Conservation (phyloP, 2,797 vertebrate species). For the Iguana delicatissima region DNA sequence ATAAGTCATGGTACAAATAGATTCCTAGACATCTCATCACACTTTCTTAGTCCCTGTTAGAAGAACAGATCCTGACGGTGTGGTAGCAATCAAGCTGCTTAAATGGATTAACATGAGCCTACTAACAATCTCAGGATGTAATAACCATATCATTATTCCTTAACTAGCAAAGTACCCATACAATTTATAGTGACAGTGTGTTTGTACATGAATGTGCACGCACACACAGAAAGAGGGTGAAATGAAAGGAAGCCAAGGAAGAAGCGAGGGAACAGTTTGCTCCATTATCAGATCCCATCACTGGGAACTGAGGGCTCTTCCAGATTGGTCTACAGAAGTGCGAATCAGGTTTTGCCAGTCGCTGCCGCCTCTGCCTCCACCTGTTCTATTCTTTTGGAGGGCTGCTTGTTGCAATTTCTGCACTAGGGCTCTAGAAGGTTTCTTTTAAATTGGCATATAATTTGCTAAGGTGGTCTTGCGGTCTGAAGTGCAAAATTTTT, state of each 20-base stretch:
- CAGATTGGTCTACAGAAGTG: too few species aligned
- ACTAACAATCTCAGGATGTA: constrained; percentile 14
- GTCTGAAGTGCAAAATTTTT: too few species aligned
- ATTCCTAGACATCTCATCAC: constrained; percentile 82
- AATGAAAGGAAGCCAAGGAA: background rate
- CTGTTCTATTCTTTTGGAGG: too few species aligned
- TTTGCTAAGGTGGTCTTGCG: too few species aligned
- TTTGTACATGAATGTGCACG: too few species aligned
- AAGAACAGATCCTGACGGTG: constrained; percentile 74
- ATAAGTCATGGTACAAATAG: constrained; percentile 83
- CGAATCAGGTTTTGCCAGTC: background rate
- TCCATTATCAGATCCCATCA: background rate
- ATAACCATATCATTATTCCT: background rate
- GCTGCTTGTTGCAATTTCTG: too few species aligned
- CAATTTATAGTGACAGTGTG: background rate
- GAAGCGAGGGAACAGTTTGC: background rate
- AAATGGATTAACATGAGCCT: background rate
- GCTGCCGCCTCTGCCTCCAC: too few species aligned
- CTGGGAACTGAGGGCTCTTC: too few species aligned
- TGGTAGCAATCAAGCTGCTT: constrained; percentile 61
- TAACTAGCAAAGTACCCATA: background rate
- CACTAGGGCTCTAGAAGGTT: too few species aligned
- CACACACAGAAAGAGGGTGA: background rate
- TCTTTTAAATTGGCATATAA: too few species aligned
- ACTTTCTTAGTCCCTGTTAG: constrained; percentile 73